Evolutionary conservation across 35 echinoderm and acorn worm genomes (phyloP).

Genomic region (Anneissia japonica): DNA sequence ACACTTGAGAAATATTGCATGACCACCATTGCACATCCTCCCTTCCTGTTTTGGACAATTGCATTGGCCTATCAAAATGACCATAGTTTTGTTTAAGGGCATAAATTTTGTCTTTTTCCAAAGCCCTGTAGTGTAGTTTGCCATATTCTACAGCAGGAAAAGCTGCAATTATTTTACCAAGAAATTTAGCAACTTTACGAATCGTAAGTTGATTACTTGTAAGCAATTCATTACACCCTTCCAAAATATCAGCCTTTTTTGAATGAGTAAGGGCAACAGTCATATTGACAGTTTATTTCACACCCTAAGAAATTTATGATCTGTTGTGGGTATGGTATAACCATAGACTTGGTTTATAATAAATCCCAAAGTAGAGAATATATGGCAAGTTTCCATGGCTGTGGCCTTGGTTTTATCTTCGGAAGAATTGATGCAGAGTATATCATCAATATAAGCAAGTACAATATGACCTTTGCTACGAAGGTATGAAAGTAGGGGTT

Average conservation of each 20-base stretch:
- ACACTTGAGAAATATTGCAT: too few species aligned
- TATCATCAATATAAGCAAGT: neutral
- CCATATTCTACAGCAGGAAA: constrained; percentile 27
- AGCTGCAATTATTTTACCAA: constrained; percentile 24
- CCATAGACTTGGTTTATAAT: neutral
- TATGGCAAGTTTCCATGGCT: neutral
- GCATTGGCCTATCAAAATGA: constrained; percentile 57
- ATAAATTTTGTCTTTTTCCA: constrained; percentile 5
- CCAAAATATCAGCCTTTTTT: neutral
- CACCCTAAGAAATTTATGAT: neutral
- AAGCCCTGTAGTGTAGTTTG: constrained; percentile 21
- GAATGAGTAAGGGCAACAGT: neutral
- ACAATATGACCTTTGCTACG: neutral
- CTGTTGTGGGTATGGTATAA: neutral
- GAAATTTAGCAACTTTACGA: neutral
- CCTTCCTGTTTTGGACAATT: constrained; percentile 18
- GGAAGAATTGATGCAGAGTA: neutral
- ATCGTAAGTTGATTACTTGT: neutral
- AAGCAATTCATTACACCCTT: neutral
- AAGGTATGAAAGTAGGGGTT: neutral
- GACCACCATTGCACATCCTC: constrained; percentile 44
- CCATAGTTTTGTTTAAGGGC: constrained; percentile 8
- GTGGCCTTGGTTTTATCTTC: neutral
- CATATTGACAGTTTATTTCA: neutral
- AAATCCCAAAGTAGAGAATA: neutral